Base-by-base conservation (phyloP, 2,113 vertebrate genomes). In the Megatriorchis doriae region DNA sequence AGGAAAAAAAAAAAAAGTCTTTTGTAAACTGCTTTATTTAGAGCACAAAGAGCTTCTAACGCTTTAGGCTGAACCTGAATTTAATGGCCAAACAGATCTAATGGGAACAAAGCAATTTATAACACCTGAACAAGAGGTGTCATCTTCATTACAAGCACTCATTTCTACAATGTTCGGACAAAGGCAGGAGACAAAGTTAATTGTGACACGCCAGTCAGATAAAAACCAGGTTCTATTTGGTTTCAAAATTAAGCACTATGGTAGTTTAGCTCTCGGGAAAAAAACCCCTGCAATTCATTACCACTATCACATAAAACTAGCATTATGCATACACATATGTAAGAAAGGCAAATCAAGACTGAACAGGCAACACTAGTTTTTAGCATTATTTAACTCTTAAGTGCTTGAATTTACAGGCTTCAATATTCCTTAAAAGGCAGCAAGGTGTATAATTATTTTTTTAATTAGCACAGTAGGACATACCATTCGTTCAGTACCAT, bases 221-320 rank as follows among this genome's bases (percentile, higher is more conserved):
- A 56, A 80, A 87, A 89, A 56, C 45, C 25, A 53, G 91, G 38
- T 77, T 90, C 34, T 71, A 5, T 65, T 90, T 80, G 34, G n/a
- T 40, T 93, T 88, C 53, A 93, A 93, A 92, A 92, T 80, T 31
- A 93, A 87, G 61, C 56, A 71, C 18, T 50, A 15, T 53, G 8
- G 71, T 71, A 87, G 61, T 91, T 90, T 94, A 78, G 26, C 19
- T 79, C 81, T 82, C 15, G 8, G 8, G 73, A 91, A 94, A 94
- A 66, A 93, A 95, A 88, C 1, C 78, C 34, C 21, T 65, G 45
- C 78, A 94, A 96, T 95, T 81, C 94, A 89, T 94, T 96, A 95
- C 58, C 62, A 38, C 78, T 78, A 68, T 91, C 80, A 91, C 40
- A 72, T 81, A 94, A 81, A 95, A 67, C 77, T 52, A 68, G 34